Evolutionary conservation across 1,140 invertebrate species (phyloP), one percentile per base, ranked within the genome.

Genomic region (Hylaeus anthracinus): DNA sequence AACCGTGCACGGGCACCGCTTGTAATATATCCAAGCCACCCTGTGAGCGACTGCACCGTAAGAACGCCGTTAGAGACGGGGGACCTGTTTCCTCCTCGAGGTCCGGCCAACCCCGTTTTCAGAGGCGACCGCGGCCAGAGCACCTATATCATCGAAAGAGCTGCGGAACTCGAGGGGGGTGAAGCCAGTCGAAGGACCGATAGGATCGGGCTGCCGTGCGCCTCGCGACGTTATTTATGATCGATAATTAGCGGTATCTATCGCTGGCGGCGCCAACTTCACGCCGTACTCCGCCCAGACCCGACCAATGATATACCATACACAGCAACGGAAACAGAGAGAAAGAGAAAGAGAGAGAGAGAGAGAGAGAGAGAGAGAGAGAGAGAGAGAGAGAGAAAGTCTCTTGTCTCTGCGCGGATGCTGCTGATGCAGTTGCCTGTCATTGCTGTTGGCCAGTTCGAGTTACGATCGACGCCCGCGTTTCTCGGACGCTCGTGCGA

Each of bases 211-310:
- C 88, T 86, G 86, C 86, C 88, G 88, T 89, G 82, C 84, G 77
- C 73, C 83, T 79, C 77, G 79, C 82, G 82, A 84, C 76, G 89
- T 93, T 91, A 93, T 93, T 93, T 93, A 93, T 91, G 92, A 93
- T 93, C 92, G 92, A 93, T 93, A 93, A 93, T 93, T 93, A 93
- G 92, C 89, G 92, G 92, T 93, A 93, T 93, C 92, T 93, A 92
- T 92, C 92, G 92, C 92, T 93, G 91, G 91, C 91, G 92, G 92
- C 91, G 89, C 91, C 90, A 90, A 86, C 82, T 89, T 92, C 89
- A 83, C 88, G 77, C 86, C 78, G 81, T 84, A 86, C 86, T 87
- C 85, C 86, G 86, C 86, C 86, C 86, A 87, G 48, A n/a, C 63
- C 45, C 55, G 45, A 72, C 83, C 85, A 88, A 85, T 88, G 86